Conservation (phyloP, 64 coral and sea anemone species). For the Acropora yongei region DNA sequence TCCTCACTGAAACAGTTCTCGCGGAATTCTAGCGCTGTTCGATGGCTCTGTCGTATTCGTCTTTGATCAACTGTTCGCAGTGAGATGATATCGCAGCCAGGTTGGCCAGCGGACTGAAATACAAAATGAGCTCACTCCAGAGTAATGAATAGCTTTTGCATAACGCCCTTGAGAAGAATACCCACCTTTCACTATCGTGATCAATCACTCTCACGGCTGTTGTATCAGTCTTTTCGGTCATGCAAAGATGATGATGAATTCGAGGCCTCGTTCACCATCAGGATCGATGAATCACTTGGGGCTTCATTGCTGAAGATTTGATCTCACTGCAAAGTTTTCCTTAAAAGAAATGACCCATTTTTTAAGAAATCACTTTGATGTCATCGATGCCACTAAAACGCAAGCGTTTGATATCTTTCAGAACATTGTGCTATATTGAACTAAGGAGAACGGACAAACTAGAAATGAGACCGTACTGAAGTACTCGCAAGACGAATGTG, state of each 20-base stretch:
- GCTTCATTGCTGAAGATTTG: background rate
- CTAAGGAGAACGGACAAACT: too few relatives aligned
- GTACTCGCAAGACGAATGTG: too few relatives aligned
- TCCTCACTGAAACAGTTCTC: too few relatives aligned
- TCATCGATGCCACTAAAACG: too few relatives aligned
- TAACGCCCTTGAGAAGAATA: constrained; percentile 18
- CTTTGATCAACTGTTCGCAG: constrained; percentile 54
- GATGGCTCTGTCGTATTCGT: background rate
- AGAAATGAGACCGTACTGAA: too few relatives aligned
- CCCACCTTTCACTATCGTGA: constrained; percentile 34
- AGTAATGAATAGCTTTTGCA: background rate
- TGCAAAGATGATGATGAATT: constrained; percentile 21
- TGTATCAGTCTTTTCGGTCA: constrained; percentile 38
- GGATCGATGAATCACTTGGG: constrained; percentile 51
- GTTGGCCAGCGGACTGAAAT: background rate
- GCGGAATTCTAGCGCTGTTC: too few relatives aligned
- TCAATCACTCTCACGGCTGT: constrained; percentile 36
- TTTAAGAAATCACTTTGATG: too few relatives aligned
- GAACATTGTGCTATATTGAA: too few relatives aligned
- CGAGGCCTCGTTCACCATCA: background rate
- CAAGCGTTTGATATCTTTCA: too few relatives aligned
- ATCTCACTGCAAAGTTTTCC: constrained; percentile 41
- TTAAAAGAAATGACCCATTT: background rate
- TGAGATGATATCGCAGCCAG: constrained; percentile 2
- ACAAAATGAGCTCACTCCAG: background rate